Base-by-base conservation (phyloP, 2,113 vertebrate genomes). In the Daphoenositta chrysoptera region DNA sequence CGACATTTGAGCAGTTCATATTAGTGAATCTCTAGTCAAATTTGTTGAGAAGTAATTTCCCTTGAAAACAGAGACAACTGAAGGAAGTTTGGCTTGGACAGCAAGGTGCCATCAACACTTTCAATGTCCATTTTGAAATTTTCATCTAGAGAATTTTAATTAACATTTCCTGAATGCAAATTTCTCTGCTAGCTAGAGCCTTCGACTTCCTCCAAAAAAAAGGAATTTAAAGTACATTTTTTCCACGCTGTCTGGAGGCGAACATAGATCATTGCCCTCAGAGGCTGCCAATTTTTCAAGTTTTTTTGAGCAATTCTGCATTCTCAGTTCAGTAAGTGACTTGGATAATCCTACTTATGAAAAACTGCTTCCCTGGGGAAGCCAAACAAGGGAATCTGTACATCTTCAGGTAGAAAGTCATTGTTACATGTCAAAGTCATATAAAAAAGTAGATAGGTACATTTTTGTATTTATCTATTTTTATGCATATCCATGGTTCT, bases 141-240 rank as follows among this genome's bases (percentile, higher is more conserved):
- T 96, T 76, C 66, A 81, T 56, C 58, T 57, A 77, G 75, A 15
- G 51, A 94, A 81, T 85, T 94, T 63, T 87, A 95, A 95, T 96
- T 96, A 93, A 82, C 47, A n/a, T 95, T 97, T 94, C 48, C 81
- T 86, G 93, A 95, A 94, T 64, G 39, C 44, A 90, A 87, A 47
- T 58, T 90, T 63, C 54, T 64, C 21, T 31, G 7, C 20, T 90
- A 75, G 19, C 68, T 92, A 85, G 21, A 90, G 53, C 45, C 71
- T 93, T 65, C 58, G 42, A 89, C 76, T 72, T 84, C 48, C 64
- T 94, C 87, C 64, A 79, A 96, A 95, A 85, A 53, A 53, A 70
- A 94, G 85, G 60, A 96, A 94, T 97, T 92, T 94, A 33, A 93
- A 95, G 68, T 83, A 47, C 63, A 61, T 94, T 95, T 93, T 83